These are phyloP conservation scores for Palythoa grandiflora DNA, from an alignment of 92 coral and sea anemone genomes.

Conservation along the genomic window DNA sequence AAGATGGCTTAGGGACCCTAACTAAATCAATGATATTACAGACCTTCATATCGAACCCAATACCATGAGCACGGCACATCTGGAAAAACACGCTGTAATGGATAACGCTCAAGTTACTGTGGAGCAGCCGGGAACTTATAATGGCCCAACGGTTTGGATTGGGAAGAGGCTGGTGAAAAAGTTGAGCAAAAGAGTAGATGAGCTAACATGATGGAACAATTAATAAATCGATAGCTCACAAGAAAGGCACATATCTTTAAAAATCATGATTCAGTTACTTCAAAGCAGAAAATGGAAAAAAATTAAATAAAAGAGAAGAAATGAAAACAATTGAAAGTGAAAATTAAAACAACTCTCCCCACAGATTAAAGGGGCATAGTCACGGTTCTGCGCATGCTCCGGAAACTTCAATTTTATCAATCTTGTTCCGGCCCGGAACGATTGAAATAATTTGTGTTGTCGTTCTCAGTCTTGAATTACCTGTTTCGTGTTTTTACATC, in stretches of 20 bases:
- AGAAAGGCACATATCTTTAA: neutral
- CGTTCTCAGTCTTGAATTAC: too few species aligned
- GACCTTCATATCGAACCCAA: constrained; percentile 97
- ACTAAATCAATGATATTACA: neutral
- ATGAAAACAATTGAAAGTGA: neutral
- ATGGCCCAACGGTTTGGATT: constrained; percentile 95
- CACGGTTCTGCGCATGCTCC: too few species aligned
- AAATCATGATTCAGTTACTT: too few species aligned
- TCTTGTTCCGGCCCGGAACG: too few species aligned
- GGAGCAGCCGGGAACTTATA: constrained; percentile 84
- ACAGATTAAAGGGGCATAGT: too few species aligned
- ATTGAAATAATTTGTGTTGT: too few species aligned
- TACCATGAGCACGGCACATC: constrained; percentile 99
- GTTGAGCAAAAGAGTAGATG: neutral
- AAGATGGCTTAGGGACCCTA: too few species aligned
- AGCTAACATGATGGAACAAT: neutral
- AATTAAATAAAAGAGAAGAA: neutral
- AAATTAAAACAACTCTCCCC: neutral
- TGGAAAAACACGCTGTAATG: constrained; percentile 99
- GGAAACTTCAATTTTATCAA: too few species aligned
- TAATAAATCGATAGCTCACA: neutral
- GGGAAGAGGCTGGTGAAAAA: constrained; percentile 78
- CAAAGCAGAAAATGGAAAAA: too few species aligned
- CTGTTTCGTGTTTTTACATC: too few species aligned
- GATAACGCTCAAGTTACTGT: constrained; percentile 96